Conservation (phyloP, 2,888 invertebrate species). For the Fragum fragum region DNA sequence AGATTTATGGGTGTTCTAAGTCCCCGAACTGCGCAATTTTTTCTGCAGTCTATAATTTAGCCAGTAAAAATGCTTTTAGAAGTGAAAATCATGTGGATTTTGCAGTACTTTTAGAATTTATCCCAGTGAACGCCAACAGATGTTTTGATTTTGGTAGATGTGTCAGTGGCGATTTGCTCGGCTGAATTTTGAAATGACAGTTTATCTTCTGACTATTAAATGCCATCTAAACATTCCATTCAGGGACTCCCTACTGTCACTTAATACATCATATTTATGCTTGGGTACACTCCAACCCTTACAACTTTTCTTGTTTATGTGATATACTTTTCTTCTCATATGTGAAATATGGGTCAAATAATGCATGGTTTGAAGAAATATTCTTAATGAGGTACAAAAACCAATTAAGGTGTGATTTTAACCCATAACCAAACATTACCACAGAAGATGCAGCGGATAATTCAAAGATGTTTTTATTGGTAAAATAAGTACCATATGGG, state of each 20-base stretch:
- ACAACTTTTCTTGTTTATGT: not conserved
- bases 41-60: conserved; percentile 20
- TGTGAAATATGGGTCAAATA: too few species aligned
- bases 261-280: conserved; percentile 31
- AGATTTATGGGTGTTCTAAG: conserved; percentile 29
- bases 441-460: too few species aligned
- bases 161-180: conserved; percentile 15
- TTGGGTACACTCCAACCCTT: conserved; percentile 12
- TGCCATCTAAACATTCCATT: conserved; percentile 28
- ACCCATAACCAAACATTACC: too few species aligned
- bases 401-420: too few species aligned
- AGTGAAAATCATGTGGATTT: not conserved
- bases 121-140: conserved; percentile 11
- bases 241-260: conserved; percentile 28
- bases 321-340: too few species aligned
- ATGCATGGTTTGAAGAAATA: too few species aligned
- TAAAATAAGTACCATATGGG: too few species aligned
- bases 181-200: conserved; percentile 23
- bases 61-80: not conserved
- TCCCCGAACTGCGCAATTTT: conserved; percentile 16
- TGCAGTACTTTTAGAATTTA: not conserved
- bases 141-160: conserved; percentile 16
- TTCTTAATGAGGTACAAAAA: too few species aligned
- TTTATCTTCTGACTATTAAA: conserved; percentile 27
- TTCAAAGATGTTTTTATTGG: too few species aligned